Conservation (phyloP, 2,797 vertebrate species). For the Anabas testudineus region DNA sequence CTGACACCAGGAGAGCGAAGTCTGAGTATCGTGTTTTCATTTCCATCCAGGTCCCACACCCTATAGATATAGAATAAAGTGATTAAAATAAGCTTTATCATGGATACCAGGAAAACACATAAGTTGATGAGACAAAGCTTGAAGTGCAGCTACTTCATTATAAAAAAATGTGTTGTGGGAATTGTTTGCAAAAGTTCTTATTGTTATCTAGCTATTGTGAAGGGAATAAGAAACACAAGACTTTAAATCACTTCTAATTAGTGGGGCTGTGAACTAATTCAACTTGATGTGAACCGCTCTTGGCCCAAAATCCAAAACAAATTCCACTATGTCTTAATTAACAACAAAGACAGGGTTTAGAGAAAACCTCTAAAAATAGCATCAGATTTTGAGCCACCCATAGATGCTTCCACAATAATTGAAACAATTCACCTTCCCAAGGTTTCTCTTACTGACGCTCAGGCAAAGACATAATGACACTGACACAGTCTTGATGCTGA, state of each 20-base stretch:
- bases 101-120: constrained; percentile 17
- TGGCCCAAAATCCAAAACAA: constrained; percentile 39
- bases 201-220: constrained; percentile 13
- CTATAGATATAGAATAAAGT: constrained; percentile 71
- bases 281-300: constrained; percentile 46
- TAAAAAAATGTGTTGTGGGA: constrained; percentile 10
- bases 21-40: constrained; percentile 88
- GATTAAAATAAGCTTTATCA: background rate
- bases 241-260: constrained; percentile 53
- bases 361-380: constrained; percentile 51
- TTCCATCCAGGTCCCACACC: constrained; percentile 95
- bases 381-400: constrained; percentile 14
- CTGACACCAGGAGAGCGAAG: constrained; percentile 95
- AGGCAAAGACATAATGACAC: constrained; percentile 5
- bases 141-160: background rate
- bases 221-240: constrained; percentile 16
- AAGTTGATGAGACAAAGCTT: background rate
- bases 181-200: constrained; percentile 4
- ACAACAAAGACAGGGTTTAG: constrained; percentile 44
- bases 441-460: constrained; percentile 20
- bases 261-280: constrained; percentile 20
- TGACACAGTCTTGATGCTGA: background rate
- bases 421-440: constrained; percentile 26
- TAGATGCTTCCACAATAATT: constrained; percentile 40
- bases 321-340: constrained; percentile 57